phyloP scores from a whole-genome alignment of 2,113 vertebrate species.

The Eretmochelys imbricata region DNA sequence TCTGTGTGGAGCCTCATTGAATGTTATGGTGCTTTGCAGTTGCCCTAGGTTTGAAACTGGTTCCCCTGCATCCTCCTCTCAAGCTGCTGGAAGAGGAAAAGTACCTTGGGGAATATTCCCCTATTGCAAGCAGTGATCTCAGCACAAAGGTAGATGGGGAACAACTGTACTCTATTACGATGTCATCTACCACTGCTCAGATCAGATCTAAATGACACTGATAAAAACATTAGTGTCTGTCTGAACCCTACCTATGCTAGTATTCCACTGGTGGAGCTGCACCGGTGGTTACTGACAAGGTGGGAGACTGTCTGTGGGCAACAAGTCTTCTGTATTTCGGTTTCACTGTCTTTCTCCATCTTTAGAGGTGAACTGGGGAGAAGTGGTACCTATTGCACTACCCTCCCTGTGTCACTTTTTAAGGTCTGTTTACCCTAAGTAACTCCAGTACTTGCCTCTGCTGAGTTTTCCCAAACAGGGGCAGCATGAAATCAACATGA shows the following conservation, averaged over 20 bases:
- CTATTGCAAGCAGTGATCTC: neutral
- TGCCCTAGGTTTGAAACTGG: neutral
- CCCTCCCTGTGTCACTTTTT: too few relatives aligned
- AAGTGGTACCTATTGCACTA: too few relatives aligned
- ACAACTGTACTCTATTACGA: neutral
- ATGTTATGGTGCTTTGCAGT: fast-evolving
- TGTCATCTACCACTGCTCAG: neutral
- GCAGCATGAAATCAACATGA: neutral
- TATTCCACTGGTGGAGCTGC: neutral
- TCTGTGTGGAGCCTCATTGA: fast-evolving
- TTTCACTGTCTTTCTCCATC: neutral
- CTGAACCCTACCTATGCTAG: neutral
- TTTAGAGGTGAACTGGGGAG: too few relatives aligned
- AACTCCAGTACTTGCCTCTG: too few relatives aligned
- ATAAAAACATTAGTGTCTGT: neutral
- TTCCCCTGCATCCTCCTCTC: too few relatives aligned
- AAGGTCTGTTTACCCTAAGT: too few relatives aligned
- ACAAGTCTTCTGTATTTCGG: neutral
- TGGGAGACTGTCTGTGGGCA: too few relatives aligned
- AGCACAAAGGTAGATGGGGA: neutral
- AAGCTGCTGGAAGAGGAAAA: too few relatives aligned
- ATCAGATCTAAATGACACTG: neutral
- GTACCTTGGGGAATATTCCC: too few relatives aligned
- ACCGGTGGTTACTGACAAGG: fast-evolving
- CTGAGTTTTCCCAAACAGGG: too few relatives aligned